Evolutionary conservation across 2,888 invertebrate genomes (phyloP).

Genomic region (Eurytoma californica): DNA sequence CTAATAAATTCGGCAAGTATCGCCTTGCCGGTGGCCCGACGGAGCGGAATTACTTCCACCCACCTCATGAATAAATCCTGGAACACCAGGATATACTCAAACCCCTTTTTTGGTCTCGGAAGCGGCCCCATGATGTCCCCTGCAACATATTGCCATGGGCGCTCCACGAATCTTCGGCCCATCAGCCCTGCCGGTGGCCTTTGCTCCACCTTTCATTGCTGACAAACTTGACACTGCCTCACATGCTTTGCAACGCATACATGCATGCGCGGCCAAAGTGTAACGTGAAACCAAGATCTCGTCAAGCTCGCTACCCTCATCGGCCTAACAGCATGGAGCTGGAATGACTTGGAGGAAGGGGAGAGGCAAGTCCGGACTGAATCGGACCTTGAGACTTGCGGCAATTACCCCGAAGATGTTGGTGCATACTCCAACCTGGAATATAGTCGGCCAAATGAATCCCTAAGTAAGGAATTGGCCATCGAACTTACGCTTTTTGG

Average conservation of each 20-base stretch:
- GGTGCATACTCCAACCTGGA: no score
- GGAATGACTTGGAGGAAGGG: no score
- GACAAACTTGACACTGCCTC: background rate
- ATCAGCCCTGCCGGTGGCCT: background rate
- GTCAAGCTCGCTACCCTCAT: no score
- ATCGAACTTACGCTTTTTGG: no score
- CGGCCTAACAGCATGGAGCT: no score
- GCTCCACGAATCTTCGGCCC: background rate
- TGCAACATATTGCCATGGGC: slow-evolving; percentile 3
- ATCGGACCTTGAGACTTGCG: no score
- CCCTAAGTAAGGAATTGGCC: no score
- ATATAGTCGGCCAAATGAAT: no score
- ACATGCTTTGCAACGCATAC: background rate
- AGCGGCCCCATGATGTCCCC: background rate
- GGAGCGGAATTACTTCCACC: background rate
- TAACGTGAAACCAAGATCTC: no score
- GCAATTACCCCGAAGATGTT: no score
- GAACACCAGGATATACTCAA: background rate
- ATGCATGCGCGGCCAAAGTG: background rate
- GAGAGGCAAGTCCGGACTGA: no score
- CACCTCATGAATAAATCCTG: background rate
- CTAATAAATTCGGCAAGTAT: background rate
- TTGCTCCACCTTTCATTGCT: slow-evolving; percentile 7
- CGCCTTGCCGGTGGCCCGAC: background rate
- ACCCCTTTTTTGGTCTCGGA: background rate